Conservation (phyloP, 2,113 vertebrate species). For the Actinemys pallida region DNA sequence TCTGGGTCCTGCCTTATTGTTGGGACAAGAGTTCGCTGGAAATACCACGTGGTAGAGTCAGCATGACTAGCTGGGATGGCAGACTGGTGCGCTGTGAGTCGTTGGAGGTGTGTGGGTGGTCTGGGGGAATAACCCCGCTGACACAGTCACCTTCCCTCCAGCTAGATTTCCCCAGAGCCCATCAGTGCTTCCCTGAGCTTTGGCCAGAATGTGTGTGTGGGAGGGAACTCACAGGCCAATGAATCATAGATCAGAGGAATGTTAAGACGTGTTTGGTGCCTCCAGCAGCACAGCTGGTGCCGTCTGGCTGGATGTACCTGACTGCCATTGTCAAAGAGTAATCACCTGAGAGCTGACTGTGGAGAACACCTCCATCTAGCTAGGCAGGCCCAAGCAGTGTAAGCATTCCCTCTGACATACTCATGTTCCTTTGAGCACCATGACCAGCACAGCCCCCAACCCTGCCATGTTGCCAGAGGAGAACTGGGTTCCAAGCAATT, state of each 20-base stretch:
- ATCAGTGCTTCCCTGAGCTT: neutral
- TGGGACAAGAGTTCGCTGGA: neutral
- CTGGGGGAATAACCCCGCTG: neutral
- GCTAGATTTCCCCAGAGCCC: neutral
- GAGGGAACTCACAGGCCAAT: neutral
- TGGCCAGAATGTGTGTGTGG: neutral
- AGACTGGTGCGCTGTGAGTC: neutral
- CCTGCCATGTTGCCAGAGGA: neutral
- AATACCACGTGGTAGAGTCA: neutral
- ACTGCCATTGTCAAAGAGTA: neutral
- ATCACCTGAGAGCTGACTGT: neutral
- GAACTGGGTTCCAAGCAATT: neutral
- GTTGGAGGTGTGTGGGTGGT: neutral
- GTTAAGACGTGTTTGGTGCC: neutral
- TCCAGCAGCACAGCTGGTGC: neutral
- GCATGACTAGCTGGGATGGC: neutral
- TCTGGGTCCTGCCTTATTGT: neutral
- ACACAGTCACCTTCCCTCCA: neutral
- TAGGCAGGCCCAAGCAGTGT: neutral
- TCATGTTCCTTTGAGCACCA: neutral
- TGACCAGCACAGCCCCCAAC: neutral
- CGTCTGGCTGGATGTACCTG: neutral
- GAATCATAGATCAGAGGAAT: neutral
- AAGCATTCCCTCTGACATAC: neutral
- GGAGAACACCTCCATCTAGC: neutral